Evolutionary conservation across 2,113 vertebrate species (phyloP), one percentile per base, ranked within the genome.

Genomic region (Lepidothrix coronata): DNA sequence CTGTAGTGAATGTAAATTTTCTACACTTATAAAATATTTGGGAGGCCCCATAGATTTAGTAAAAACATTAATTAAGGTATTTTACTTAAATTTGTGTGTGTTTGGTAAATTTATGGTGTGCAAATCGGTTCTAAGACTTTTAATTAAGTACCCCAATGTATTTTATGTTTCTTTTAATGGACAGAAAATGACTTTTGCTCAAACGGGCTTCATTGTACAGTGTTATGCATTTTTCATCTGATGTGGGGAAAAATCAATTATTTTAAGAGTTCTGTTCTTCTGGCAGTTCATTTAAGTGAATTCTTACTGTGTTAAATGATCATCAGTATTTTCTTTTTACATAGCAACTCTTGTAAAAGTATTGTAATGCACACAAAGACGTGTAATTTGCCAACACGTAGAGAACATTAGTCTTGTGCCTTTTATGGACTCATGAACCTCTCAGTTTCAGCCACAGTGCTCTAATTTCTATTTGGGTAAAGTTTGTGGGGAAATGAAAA

Each of bases 121-220:
- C n/a, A 93, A 96, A 96, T 94, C 46, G 21, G 75, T 93, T 94
- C 89, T 68, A 44, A 88, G 93, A 91, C 85, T 96, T 96, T 93
- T 97, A 98, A 98, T 98, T 96, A 93, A 97, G 51, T 93, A 93
- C 57, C 80, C 71, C 48, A 57, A 73, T 93, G 74, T 97, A 97
- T 98, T 97, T 98, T 98, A 97, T 93, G 88, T 94, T 97, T 97
- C 96, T 93, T 96, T 98, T 98, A 98, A 97, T 97, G 95, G 97
- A 96, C 72, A 95, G 94, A 97, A 98, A 98, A 98, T 98, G 86
- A 97, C 96, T 98, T 98, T 92, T 97, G 92, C 96, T 98, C 97
- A 96, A 97, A 97, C 92, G 49, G 93, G 82, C 95, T 98, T 96
- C 93, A 95, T 95, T 97, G 97, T 80, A 94, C 89, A 85, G 66